Percentiles rank a stretch among this genome's conserved stretches.
Evolutionary conservation across 2,113 vertebrate genomes (phyloP).

Genomic region (Cheilinus undulatus): DNA sequence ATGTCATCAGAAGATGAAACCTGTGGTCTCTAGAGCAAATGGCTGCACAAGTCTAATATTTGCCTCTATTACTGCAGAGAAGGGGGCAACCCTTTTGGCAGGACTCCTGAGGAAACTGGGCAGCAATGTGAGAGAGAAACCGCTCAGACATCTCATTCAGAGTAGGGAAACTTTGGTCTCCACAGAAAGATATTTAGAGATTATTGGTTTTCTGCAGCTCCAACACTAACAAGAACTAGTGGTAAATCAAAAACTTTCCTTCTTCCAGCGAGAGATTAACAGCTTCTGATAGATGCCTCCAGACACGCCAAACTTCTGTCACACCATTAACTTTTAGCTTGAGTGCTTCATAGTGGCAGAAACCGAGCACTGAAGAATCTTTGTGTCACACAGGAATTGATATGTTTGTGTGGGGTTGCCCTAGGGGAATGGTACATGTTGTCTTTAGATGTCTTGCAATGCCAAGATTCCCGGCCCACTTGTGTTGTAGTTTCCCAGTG

Average conservation of each 20-base stretch:
- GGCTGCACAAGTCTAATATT: not conserved
- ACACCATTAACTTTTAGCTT: slow-evolving; percentile 28
- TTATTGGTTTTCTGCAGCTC: slow-evolving; percentile 12
- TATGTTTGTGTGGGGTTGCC: slow-evolving; percentile 24
- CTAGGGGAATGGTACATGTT: slow-evolving; percentile 37
- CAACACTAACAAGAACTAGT: slow-evolving; percentile 31
- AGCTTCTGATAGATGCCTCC: slow-evolving; percentile 21
- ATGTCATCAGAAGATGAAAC: not conserved
- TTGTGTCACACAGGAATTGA: slow-evolving; percentile 32
- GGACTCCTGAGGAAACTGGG: slow-evolving; percentile 43
- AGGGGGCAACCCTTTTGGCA: slow-evolving; percentile 59
- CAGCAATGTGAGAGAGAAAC: slow-evolving; percentile 29
- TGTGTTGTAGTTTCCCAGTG: slow-evolving; percentile 32
- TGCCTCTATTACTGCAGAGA: slow-evolving; percentile 38
- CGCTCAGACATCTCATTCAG: slow-evolving; percentile 44
- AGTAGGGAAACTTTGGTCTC: slow-evolving; percentile 53
- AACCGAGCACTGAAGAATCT: slow-evolving; percentile 21
- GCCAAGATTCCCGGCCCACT: slow-evolving; percentile 17
- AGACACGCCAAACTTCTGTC: slow-evolving; percentile 37
- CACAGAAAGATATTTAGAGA: slow-evolving; percentile 39
- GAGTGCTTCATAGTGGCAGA: slow-evolving; percentile 25
- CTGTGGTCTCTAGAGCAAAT: not conserved
- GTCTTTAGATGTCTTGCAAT: slow-evolving; percentile 56
- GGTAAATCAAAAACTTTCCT: slow-evolving; percentile 31
- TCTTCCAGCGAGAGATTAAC: slow-evolving; percentile 26